phyloP scores from a whole-genome alignment of 2,888 invertebrate genomes.

The Achlya flavicornis region DNA sequence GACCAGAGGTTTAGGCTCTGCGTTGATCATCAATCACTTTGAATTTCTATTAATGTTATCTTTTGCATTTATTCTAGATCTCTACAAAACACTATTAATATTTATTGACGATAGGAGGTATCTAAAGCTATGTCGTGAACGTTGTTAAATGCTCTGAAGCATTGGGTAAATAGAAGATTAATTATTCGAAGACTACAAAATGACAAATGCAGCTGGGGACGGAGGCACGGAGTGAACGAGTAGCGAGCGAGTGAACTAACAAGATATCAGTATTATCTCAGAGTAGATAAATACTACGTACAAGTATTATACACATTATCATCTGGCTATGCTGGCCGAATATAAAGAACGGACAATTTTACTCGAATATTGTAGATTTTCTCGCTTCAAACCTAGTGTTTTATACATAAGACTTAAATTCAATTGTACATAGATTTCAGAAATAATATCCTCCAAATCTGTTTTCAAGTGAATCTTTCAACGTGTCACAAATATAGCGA shows the following conservation, averaged over 20 bases:
- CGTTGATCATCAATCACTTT: no score
- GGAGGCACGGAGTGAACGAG: slow-evolving; percentile 15
- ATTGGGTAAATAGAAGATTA: slow-evolving; percentile 15
- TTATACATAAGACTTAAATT: not conserved
- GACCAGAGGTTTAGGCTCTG: no score
- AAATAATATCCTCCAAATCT: not conserved
- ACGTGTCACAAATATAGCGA: no score
- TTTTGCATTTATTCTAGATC: not conserved
- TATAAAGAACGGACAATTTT: not conserved
- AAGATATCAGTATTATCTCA: slow-evolving; percentile 33
- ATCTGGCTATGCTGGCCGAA: not conserved
- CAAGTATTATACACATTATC: not conserved
- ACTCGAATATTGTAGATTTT: not conserved
- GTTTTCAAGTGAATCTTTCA: not conserved
- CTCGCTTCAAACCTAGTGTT: not conserved
- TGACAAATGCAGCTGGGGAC: slow-evolving; percentile 25
- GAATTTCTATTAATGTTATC: not conserved
- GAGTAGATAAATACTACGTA: no score
- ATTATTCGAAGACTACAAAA: slow-evolving; percentile 32
- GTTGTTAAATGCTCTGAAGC: not conserved
- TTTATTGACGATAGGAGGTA: not conserved
- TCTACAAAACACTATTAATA: not conserved
- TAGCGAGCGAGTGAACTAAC: slow-evolving; percentile 35
- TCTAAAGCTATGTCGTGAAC: not conserved
- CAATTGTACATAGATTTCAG: no score